These are phyloP conservation scores for Trachymyrmex cornetzi DNA, from an alignment of 1,140 invertebrate genomes.

Conservation along the genomic window DNA sequence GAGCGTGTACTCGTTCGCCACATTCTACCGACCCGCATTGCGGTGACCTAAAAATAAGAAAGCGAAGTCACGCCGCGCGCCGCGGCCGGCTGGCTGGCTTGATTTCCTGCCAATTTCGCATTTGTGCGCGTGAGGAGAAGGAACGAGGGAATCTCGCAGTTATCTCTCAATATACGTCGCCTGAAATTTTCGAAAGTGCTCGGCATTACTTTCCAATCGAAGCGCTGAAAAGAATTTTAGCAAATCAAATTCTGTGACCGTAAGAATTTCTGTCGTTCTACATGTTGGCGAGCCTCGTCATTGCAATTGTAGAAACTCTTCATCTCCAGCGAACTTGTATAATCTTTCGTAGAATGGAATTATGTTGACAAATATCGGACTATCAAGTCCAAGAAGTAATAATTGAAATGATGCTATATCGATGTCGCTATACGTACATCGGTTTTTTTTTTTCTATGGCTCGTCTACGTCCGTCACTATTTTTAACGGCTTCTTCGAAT, in stretches of 20 bases:
- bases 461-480: not conserved
- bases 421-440: not conserved
- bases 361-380: not conserved
- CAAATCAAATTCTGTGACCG: too few species aligned
- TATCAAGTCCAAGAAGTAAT: not conserved
- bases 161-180: not conserved
- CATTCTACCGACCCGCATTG: conserved; percentile 70
- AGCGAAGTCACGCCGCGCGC: conserved; percentile 65
- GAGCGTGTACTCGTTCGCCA: conserved; percentile 2
- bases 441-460: not conserved
- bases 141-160: not conserved
- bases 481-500: conserved; percentile 22
- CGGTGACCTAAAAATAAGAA: conserved; percentile 78
- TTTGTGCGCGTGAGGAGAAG: not conserved
- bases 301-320: not conserved
- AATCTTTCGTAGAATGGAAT: not conserved
- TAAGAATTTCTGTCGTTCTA: too few species aligned
- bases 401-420: not conserved
- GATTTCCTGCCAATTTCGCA: conserved; percentile 80
- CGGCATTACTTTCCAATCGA: not conserved
- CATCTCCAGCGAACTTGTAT: not conserved
- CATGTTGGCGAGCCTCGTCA: not conserved
- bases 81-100: conserved; percentile 63
- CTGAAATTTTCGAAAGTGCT: not conserved
- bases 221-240: not conserved